These are phyloP conservation scores for Dendrocincla fuliginosa DNA, from an alignment of 2,797 vertebrate species.

Conservation along the genomic window DNA sequence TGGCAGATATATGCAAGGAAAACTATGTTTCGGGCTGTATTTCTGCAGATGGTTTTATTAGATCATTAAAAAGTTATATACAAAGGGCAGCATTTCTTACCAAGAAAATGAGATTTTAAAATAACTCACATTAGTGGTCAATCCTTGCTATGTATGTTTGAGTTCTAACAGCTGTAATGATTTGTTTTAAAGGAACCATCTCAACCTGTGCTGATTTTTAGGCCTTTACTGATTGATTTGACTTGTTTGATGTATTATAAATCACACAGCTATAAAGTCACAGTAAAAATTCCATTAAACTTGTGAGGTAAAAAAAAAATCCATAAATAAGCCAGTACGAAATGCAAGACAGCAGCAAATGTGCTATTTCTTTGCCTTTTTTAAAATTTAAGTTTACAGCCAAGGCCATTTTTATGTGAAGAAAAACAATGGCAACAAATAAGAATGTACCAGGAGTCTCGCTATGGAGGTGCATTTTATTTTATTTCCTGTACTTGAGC, in stretches of 20 bases:
- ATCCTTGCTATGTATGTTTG: conserved; percentile 26
- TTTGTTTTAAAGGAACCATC: conserved; percentile 64
- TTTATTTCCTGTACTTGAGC: not conserved
- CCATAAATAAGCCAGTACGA: conserved; percentile 54
- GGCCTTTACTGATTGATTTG: conserved; percentile 66
- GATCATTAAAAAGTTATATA: conserved; percentile 3
- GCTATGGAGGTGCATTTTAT: not conserved
- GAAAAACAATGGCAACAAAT: conserved; percentile 18
- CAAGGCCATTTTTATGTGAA: conserved; percentile 16
- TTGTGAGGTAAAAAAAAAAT: conserved; percentile 36
- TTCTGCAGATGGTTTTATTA: conserved; percentile 23
- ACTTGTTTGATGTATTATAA: conserved; percentile 74
- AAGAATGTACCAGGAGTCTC: not conserved
- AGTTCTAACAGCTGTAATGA: conserved; percentile 56
- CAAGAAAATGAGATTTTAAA: conserved; percentile 61
- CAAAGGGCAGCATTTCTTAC: conserved; percentile 15
- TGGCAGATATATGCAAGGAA: not conserved
- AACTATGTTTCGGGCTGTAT: not conserved
- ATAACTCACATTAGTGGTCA: conserved; percentile 48
- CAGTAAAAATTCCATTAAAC: conserved; percentile 71
- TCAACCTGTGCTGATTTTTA: conserved; percentile 68
- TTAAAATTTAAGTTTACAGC: conserved; percentile 34
- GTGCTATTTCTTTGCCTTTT: conserved; percentile 32
- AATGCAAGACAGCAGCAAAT: conserved; percentile 48
- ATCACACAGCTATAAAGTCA: conserved; percentile 72